phyloP scores from a whole-genome alignment of 2,888 invertebrate genomes.

The Phortica magna region DNA sequence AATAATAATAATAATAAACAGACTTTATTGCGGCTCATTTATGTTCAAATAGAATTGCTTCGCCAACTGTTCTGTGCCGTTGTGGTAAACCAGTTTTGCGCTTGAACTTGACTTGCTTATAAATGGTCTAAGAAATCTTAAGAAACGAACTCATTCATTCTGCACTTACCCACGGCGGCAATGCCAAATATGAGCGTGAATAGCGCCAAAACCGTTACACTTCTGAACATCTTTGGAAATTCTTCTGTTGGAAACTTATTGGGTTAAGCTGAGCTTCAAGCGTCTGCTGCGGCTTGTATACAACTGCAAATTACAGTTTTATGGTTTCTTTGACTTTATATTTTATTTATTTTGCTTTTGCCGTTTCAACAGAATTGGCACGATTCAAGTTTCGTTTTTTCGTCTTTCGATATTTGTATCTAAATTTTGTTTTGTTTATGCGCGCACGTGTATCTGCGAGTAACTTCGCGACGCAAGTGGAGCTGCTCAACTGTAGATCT shows the following conservation, averaged over 20 bases:
- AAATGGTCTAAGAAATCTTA: neutral
- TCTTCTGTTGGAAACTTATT: neutral
- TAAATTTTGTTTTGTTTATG: neutral
- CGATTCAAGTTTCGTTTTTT: neutral
- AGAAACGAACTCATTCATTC: neutral
- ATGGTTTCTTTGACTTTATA: neutral
- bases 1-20: conserved; percentile 5
- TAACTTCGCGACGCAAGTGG: conserved; percentile 1
- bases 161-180: conserved; percentile 25
- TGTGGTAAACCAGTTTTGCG: conserved; percentile 6
- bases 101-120: neutral
- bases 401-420: neutral
- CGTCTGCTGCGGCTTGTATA: neutral
- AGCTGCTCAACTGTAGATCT: conserved; percentile 28
- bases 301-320: conserved; percentile 5
- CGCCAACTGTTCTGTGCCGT: neutral
- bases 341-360: neutral
- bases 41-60: neutral
- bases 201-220: conserved; percentile 25
- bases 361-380: neutral
- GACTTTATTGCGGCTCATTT: conserved; percentile 10
- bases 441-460: neutral
- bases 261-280: conserved; percentile 7
- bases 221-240: conserved; percentile 17
- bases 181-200: conserved; percentile 4